Percentiles rank a stretch among this genome's conserved stretches.
These are phyloP conservation scores for Pseudorhombus dupliciocellatus DNA, from an alignment of 2,113 vertebrate species.

Conservation along the genomic window DNA sequence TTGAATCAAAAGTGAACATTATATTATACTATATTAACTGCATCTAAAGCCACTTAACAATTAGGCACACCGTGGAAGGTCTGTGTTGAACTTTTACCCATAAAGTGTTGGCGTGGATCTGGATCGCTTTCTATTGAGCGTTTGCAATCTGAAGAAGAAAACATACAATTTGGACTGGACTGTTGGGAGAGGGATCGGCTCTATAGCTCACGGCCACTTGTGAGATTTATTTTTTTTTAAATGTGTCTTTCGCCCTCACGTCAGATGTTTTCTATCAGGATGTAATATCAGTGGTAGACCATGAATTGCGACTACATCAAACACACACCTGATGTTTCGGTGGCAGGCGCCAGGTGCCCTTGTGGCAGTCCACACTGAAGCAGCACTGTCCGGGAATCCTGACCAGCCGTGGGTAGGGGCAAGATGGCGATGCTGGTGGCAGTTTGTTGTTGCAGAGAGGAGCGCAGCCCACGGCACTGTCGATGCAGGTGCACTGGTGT, in stretches of 20 bases:
- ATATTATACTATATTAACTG: no score
- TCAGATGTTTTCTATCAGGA: background rate
- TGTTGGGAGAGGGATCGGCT: no score
- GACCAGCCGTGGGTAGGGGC: constrained; percentile 75
- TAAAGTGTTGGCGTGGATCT: no score
- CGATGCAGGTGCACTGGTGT: constrained; percentile 84
- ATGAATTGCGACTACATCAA: background rate
- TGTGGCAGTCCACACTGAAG: constrained; percentile 75
- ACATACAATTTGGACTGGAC: no score
- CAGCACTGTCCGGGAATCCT: constrained; percentile 80
- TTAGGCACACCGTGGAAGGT: no score
- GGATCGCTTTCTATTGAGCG: no score
- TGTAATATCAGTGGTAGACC: background rate
- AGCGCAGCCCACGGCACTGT: constrained; percentile 81
- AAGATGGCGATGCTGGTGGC: constrained; percentile 68
- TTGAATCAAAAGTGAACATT: background rate
- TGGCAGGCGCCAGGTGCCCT: constrained; percentile 61
- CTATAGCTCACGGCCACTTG: no score
- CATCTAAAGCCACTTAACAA: no score
- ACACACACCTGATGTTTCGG: constrained; percentile 56
- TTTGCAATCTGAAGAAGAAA: no score
- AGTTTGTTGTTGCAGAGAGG: constrained; percentile 77
- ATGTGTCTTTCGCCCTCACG: background rate
- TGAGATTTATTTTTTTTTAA: background rate
- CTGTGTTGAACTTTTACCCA: no score